A percentile compares a stretch with the other conserved stretches of the same genome.
Evolutionary conservation across 2,888 invertebrate genomes (phyloP).

Genomic region (Actias luna): DNA sequence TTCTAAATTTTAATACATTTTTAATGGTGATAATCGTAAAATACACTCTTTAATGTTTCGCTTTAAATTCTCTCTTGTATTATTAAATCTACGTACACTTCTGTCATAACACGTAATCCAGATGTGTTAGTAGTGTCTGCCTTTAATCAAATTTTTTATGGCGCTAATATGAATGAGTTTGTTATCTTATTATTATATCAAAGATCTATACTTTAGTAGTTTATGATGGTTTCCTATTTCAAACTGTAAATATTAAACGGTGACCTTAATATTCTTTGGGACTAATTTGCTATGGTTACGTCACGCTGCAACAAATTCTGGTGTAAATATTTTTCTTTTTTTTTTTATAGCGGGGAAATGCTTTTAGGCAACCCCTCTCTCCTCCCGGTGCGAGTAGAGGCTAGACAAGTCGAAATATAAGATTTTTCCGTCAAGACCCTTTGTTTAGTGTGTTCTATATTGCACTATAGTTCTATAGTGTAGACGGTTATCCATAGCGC

Average conservation of each 20-base stretch:
- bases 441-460: no score
- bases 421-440: no score
- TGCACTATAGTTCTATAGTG: no score
- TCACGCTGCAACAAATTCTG: background rate
- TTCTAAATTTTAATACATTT: slow-evolving; percentile 17
- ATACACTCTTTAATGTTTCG: slow-evolving; percentile 14
- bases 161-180: slow-evolving; percentile 12
- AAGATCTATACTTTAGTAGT: slow-evolving; percentile 1
- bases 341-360: no score
- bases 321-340: background rate
- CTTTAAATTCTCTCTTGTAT: slow-evolving; percentile 14
- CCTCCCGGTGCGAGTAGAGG: no score
- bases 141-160: slow-evolving; percentile 16
- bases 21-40: slow-evolving; percentile 21
- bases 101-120: slow-evolving; percentile 17
- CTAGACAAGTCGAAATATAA: no score
- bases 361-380: no score
- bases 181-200: slow-evolving; percentile 9
- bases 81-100: slow-evolving; percentile 10
- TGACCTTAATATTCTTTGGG: background rate
- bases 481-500: no score
- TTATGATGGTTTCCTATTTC: background rate
- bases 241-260: background rate
- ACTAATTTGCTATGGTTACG: background rate
- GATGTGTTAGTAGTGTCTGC: slow-evolving; percentile 18